Evolutionary conservation across 2,113 vertebrate genomes (phyloP).

Genomic region (Erinaceus europaeus): DNA sequence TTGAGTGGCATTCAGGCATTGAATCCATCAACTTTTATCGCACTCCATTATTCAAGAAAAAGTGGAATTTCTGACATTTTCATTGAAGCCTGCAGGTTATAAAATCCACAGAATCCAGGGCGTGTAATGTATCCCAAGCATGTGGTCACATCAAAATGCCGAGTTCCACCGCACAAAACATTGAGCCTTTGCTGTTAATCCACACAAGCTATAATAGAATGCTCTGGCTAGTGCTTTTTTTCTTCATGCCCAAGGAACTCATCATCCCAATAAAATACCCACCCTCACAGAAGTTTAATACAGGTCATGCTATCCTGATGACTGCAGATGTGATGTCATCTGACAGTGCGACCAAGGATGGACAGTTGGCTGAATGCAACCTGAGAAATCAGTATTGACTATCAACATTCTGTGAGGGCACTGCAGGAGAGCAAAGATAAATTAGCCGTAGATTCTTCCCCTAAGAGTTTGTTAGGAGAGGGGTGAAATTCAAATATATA

Average conservation of each 20-base stretch:
- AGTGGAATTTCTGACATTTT: constrained; percentile 55
- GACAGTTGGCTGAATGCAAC: background rate
- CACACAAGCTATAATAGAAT: background rate
- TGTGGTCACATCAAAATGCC: background rate
- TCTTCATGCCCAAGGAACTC: background rate
- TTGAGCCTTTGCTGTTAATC: background rate
- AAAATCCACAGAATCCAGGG: background rate
- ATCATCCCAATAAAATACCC: background rate
- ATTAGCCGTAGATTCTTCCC: background rate
- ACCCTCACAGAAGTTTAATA: background rate
- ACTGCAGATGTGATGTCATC: background rate
- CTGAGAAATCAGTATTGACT: background rate
- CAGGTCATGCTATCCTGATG: background rate
- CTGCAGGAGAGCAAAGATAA: background rate
- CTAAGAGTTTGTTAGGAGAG: background rate
- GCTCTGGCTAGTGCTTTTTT: background rate
- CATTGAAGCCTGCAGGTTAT: constrained; percentile 2
- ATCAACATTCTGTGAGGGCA: background rate
- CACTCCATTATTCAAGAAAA: constrained; percentile 60
- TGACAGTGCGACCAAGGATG: background rate
- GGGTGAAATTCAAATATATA: too few species aligned
- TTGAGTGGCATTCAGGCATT: constrained; percentile 58
- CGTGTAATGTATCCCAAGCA: background rate
- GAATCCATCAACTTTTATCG: constrained; percentile 64
- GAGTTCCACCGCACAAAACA: background rate